Evolutionary conservation across 1,140 invertebrate species (phyloP).

Genomic region (Diorhabda elongata): DNA sequence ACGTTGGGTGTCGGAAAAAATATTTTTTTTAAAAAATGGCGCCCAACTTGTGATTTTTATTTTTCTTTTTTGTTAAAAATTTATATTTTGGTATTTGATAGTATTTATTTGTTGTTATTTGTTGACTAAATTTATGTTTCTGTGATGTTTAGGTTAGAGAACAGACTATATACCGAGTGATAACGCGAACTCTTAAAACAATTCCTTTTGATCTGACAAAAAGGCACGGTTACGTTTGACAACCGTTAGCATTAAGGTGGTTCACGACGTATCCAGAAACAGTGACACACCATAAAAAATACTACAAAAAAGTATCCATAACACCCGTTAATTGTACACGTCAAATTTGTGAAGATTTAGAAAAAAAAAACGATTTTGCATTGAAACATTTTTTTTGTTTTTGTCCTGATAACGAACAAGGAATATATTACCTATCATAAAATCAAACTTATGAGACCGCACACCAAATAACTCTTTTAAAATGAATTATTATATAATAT

Average conservation of each 20-base stretch:
- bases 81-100: slow-evolving; percentile 21
- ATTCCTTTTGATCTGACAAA: slow-evolving; percentile 36
- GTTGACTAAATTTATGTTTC: slow-evolving; percentile 29
- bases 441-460: too few species aligned
- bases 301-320: too few species aligned
- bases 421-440: too few species aligned
- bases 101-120: slow-evolving; percentile 28
- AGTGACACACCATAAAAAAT: too few species aligned
- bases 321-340: too few species aligned
- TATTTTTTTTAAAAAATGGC: slow-evolving; percentile 18
- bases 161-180: background rate
- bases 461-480: too few species aligned
- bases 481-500: too few species aligned
- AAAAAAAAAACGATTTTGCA: too few species aligned
- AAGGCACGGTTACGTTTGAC: slow-evolving; percentile 40
- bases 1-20: slow-evolving; percentile 18
- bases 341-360: too few species aligned
- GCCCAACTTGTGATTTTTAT: slow-evolving; percentile 21
- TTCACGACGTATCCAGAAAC: background rate
- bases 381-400: too few species aligned
- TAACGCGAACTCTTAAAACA: slow-evolving; percentile 1
- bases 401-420: too few species aligned
- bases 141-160: slow-evolving; percentile 19
- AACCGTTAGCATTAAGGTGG: slow-evolving; percentile 27
- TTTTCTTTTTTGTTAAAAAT: slow-evolving; percentile 23